Conservation (phyloP, 2,113 vertebrate species). For the Peromyscus californicus region DNA sequence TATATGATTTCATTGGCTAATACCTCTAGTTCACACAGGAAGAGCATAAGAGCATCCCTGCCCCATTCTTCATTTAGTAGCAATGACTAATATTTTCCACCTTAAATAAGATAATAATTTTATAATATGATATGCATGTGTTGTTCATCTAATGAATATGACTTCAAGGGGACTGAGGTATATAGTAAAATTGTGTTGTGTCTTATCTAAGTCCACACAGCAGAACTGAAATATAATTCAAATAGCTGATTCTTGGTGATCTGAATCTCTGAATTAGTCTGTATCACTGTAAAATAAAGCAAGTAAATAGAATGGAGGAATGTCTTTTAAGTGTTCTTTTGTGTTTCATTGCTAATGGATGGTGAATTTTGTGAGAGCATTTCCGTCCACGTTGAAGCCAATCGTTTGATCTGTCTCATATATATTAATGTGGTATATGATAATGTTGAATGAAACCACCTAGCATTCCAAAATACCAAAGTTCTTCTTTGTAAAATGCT, state of each 20-base stretch:
- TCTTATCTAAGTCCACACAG: not conserved
- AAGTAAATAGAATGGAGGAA: not conserved
- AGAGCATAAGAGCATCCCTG: not conserved
- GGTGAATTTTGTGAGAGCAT: not conserved
- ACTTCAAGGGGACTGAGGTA: not conserved
- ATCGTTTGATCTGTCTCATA: not conserved
- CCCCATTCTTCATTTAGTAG: not conserved
- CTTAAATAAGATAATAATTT: not conserved
- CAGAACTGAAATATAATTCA: slow-evolving; percentile 12
- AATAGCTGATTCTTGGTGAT: not conserved
- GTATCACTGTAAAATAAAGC: not conserved
- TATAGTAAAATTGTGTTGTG: slow-evolving; percentile 34
- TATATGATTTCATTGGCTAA: not conserved
- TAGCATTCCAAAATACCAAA: not conserved
- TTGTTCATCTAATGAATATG: not conserved
- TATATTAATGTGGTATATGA: not conserved
- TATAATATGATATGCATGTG: not conserved
- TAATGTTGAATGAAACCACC: not conserved
- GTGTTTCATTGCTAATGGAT: not conserved
- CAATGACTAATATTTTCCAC: not conserved
- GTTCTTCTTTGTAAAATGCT: not conserved
- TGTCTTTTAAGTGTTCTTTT: not conserved
- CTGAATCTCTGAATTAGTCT: not conserved
- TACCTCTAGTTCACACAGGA: not conserved
- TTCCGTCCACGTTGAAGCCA: not conserved